Base-by-base conservation (phyloP, 2,888 invertebrate genomes). In the Drosophila neutralis region DNA sequence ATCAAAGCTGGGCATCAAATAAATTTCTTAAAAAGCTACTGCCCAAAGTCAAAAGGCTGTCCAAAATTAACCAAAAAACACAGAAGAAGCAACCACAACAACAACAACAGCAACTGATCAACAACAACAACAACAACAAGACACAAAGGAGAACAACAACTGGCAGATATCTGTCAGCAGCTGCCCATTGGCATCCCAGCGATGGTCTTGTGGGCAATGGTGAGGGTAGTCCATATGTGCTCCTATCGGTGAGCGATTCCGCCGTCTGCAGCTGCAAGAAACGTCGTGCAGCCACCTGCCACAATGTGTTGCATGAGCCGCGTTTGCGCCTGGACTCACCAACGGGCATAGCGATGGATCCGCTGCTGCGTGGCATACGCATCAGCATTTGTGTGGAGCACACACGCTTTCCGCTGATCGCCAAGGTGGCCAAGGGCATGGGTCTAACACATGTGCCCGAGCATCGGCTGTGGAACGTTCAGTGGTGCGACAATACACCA, bases 391-490 rank as follows among this genome's bases (percentile, higher is more conserved):
- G 93, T 62, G 82, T 92, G 42, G 81, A 87, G 18, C 88, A 91
- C 27, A 91, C 92, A 0, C 87, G 90, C 2, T 93, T 92, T 62
- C 81, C 79, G 1, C 76, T 92, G 5, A 85, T 93, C 56, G 82
- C 81, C 0, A 87, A 80, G 67, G 87, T 93, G 0, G 90, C 92
- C 4, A 92, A 91, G 72, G 68, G 75, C 18, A 64, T 93, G 57
- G 93, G 92, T 1, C 91, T 90, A 21, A 91, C 89, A 78, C 63
- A 91, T 31, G 97, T 97, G 0, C 94, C 95, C 0, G 97, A 97
- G 81, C 95, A 95, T 62, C 97, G 97, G 57, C 95, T 96, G 60
- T 98, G 98, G 98, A 97, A 97, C 92, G 95, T 98, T 78, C 97
- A 96, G 90, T 98, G 98, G 98, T 92, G 97, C 0, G 98, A 98